Evolutionary conservation across 2,113 vertebrate genomes (phyloP).

Genomic region (Chloebia gouldiae): DNA sequence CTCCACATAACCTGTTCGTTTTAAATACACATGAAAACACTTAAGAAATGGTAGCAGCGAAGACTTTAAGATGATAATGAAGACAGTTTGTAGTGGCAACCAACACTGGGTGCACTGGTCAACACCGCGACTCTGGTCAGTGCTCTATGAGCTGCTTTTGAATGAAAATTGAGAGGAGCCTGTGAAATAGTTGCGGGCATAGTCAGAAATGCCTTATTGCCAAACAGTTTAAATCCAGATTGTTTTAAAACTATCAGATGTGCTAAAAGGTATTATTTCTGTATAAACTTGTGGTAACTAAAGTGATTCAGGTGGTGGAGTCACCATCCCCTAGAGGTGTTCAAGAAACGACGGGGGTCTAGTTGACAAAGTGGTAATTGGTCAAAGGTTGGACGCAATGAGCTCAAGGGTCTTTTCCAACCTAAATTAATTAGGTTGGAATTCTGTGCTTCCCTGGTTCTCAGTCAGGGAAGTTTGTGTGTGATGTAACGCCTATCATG

Average conservation of each 20-base stretch:
- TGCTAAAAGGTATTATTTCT: background rate
- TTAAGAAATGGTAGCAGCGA: background rate
- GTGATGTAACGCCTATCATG: background rate
- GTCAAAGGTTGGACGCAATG: background rate
- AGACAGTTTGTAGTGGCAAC: background rate
- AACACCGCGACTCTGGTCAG: rapidly evolving
- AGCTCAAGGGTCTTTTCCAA: background rate
- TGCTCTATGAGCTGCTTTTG: background rate
- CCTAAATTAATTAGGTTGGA: background rate
- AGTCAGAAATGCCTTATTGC: background rate
- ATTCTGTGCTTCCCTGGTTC: background rate
- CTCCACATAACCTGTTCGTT: background rate
- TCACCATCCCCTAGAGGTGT: background rate
- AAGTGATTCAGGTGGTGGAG: background rate
- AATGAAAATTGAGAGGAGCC: background rate
- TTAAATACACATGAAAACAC: background rate
- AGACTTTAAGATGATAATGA: background rate
- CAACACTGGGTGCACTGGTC: rapidly evolving
- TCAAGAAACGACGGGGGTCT: background rate
- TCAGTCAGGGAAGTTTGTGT: background rate
- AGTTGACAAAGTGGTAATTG: background rate
- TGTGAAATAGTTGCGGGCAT: background rate
- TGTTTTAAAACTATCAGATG: background rate
- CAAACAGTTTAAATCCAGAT: background rate
- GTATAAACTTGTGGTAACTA: background rate